Percentiles rank a stretch among this genome's conserved stretches.
Evolutionary conservation across 2,113 vertebrate species (phyloP).

Genomic region (Morone chrysops): DNA sequence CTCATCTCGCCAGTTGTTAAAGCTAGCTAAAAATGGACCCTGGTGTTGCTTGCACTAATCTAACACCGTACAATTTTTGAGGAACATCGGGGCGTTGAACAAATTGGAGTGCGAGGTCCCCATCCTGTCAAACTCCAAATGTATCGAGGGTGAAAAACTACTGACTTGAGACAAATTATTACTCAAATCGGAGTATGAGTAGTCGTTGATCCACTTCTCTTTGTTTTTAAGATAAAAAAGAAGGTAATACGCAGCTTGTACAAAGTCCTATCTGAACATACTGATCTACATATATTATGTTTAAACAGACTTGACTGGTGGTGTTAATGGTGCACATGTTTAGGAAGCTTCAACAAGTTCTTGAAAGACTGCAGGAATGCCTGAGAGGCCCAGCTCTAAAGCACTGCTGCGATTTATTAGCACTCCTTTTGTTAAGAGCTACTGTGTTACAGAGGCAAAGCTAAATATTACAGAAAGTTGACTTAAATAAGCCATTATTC

Average conservation of each 20-base stretch:
- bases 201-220: neutral
- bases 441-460: neutral
- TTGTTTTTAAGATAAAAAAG: neutral
- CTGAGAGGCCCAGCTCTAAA: neutral
- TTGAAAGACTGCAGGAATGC: neutral
- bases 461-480: constrained; percentile 10
- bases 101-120: constrained; percentile 37
- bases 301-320: neutral
- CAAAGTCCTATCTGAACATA: neutral
- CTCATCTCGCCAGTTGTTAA: constrained; percentile 45
- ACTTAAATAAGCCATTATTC: constrained; percentile 3
- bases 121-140: constrained; percentile 7
- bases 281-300: neutral
- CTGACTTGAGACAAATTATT: neutral
- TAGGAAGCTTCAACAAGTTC: neutral
- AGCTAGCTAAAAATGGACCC: constrained; percentile 60
- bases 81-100: constrained; percentile 24
- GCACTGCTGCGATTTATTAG: neutral
- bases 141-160: constrained; percentile 6
- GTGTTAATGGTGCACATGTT: neutral
- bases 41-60: constrained; percentile 41
- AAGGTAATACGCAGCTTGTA: neutral
- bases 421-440: neutral
- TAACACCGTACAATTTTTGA: constrained; percentile 18
- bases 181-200: neutral